These are phyloP conservation scores for Heterotis niloticus DNA, from an alignment of 2,113 vertebrate genomes.

Conservation along the genomic window DNA sequence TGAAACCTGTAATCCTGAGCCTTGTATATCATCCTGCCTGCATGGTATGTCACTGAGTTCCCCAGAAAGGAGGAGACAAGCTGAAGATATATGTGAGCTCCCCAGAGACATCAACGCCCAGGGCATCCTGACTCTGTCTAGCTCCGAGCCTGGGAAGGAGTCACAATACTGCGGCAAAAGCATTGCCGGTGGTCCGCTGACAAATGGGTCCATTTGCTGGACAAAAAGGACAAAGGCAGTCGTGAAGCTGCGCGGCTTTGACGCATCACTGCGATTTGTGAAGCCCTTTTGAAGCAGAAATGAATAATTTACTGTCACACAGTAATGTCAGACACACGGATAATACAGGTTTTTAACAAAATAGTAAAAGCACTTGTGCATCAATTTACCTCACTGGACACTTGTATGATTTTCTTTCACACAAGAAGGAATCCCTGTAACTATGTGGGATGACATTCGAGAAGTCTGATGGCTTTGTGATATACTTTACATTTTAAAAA, in stretches of 20 bases:
- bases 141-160: neutral
- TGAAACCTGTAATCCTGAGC: constrained; percentile 8
- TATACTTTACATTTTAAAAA: too few species aligned
- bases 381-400: too few species aligned
- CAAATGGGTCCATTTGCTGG: neutral
- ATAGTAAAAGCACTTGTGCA: too few species aligned
- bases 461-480: too few species aligned
- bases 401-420: too few species aligned
- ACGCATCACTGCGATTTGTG: neutral
- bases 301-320: neutral
- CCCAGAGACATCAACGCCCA: neutral
- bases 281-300: too few species aligned
- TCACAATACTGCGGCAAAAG: neutral
- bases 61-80: neutral
- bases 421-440: too few species aligned
- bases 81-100: constrained; percentile 2
- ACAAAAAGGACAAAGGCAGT: neutral
- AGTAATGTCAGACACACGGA: neutral
- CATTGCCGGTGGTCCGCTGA: neutral
- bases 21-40: neutral
- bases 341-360: neutral
- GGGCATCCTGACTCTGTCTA: constrained; percentile 13
- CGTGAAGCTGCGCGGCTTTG: neutral
- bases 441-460: too few species aligned
- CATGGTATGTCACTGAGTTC: neutral